Evolutionary conservation across 2,797 vertebrate species (phyloP), one percentile per base, ranked within the genome.

Genomic region (Cossypha dichroa): DNA sequence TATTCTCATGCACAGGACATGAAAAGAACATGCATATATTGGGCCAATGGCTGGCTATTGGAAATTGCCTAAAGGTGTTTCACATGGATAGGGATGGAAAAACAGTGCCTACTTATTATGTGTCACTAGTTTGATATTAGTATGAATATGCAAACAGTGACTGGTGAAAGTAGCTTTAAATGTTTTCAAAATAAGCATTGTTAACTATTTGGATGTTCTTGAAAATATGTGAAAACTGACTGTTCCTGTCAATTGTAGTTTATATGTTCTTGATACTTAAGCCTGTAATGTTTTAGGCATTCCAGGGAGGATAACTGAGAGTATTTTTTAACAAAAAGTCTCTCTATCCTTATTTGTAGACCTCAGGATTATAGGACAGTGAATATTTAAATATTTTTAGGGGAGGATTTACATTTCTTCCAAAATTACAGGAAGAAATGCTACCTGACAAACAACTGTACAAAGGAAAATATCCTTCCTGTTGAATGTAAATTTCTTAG

Each of bases 31-130:
- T 72, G 8, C 21, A 6, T 43, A 5, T 20, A 20, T 62, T 72
- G 54, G 17, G 54, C n/a, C 26, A 43, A 1, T 62, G 28, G 3
- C 36, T 85, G 43, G 19, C 46, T 79, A 7, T 23, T 83, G 33
- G 25, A 62, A 85, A 34, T 38, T 69, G 43, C 34, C 45, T 79
- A n/a, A 81, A 63, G 10, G 29, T 34, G 31, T 45, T 16, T 46
- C 29, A 10, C 4, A 1, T n/a, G 20, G 8, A 19, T 59, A 31
- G 60, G 45, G 28, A 11, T 36, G 11, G 34, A 45, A 72, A 60
- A 91, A 34, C 0, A 5, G 5, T 52, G 15, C 16, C 33, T 63
- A 4, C 8, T 29, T 74, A 6, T 23, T 63, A 15, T 0, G 0
- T 74, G 49, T 78, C 26, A 29, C 22, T 70, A 41, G 46, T 60